Evolutionary conservation across 2,797 vertebrate genomes (phyloP).

Genomic region (Cirrhinus mrigala): DNA sequence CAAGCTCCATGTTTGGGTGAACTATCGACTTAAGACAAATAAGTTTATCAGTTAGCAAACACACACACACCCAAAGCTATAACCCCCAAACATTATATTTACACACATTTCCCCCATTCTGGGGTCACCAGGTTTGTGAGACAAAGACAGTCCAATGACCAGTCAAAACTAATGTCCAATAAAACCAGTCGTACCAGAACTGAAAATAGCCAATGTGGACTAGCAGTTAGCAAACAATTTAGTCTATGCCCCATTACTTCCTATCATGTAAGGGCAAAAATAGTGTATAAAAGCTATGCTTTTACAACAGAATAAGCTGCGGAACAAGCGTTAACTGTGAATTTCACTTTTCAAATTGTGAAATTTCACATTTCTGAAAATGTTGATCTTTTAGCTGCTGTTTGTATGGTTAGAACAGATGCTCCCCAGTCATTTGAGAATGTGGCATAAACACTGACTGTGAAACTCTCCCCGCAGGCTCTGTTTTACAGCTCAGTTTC

Average conservation of each 20-base stretch:
- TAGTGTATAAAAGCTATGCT: background rate
- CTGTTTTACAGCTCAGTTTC: slow-evolving; percentile 68
- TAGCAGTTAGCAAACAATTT: background rate
- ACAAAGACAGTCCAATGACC: no score
- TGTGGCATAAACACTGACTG: slow-evolving; percentile 32
- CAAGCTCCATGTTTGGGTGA: background rate
- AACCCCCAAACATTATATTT: no score
- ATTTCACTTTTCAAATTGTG: background rate
- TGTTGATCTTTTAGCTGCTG: background rate
- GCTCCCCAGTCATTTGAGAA: slow-evolving; percentile 4
- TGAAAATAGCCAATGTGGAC: background rate
- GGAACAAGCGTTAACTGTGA: background rate
- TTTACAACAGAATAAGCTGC: background rate
- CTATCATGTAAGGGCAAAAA: background rate
- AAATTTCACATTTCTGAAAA: background rate
- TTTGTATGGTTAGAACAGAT: background rate
- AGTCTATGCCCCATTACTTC: no score
- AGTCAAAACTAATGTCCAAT: no score
- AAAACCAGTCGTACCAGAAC: no score
- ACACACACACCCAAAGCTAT: no score
- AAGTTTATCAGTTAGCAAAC: no score
- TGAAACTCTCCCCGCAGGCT: slow-evolving; percentile 65
- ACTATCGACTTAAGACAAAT: no score
- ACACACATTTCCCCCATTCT: no score
- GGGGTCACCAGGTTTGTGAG: no score